A percentile compares a stretch with the other conserved stretches of the same genome.
These are phyloP conservation scores for Toxostoma redivivum DNA, from an alignment of 2,113 vertebrate genomes.

Conservation along the genomic window DNA sequence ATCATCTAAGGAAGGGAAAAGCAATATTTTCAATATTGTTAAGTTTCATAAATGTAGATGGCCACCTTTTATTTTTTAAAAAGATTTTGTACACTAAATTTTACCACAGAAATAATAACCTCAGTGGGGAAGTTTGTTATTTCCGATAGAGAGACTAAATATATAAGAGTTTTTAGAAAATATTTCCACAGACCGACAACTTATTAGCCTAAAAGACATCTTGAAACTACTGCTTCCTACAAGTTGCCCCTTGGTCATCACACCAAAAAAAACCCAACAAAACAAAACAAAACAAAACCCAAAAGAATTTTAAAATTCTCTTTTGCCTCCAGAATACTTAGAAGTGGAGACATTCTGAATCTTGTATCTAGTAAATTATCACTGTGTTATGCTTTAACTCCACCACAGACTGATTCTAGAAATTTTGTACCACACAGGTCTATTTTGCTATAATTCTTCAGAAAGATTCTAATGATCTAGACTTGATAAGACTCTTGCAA, in stretches of 20 bases:
- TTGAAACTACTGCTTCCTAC: background rate
- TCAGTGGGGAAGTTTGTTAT: background rate
- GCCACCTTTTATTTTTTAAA: background rate
- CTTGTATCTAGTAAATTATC: background rate
- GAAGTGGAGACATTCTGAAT: background rate
- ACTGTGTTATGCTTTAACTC: background rate
- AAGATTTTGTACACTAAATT: background rate
- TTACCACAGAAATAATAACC: background rate
- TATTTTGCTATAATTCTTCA: background rate
- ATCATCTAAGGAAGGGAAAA: conserved; percentile 48
- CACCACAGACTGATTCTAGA: background rate
- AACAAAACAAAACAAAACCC: too few species aligned
- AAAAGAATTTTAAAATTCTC: background rate
- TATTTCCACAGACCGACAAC: background rate
- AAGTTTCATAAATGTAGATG: background rate
- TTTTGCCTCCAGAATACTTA: background rate
- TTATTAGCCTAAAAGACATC: background rate
- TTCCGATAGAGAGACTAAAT: background rate
- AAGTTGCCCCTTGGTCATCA: background rate
- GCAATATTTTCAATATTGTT: background rate
- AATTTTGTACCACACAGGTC: background rate
- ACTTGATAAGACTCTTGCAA: background rate
- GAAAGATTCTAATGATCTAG: background rate
- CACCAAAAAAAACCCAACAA: background rate
- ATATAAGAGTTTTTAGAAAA: background rate